Conservation (phyloP, 2,113 vertebrate species). For the Chionomys nivalis region DNA sequence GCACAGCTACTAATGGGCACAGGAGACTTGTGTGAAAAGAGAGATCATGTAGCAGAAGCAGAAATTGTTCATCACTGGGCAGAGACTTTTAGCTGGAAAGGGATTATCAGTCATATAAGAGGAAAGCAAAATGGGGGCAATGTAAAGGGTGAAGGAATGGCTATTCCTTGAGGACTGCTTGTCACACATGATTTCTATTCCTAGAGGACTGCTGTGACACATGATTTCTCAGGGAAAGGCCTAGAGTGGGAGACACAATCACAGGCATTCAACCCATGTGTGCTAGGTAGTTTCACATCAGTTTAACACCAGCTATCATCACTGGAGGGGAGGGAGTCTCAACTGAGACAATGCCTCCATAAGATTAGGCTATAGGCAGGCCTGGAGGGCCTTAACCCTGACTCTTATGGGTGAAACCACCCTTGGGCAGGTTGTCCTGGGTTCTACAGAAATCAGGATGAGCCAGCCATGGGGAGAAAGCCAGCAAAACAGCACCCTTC, state of each 20-base stretch:
- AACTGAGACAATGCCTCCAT: not conserved
- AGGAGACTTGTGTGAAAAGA: not conserved
- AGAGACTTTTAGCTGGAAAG: not conserved
- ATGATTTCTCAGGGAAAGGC: conserved; percentile 5
- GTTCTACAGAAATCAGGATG: not conserved
- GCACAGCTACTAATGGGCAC: not conserved
- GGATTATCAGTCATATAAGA: not conserved
- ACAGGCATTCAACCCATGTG: not conserved
- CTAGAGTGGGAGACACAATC: not conserved
- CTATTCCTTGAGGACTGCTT: not conserved
- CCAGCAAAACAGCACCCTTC: not conserved
- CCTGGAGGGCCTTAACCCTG: not conserved
- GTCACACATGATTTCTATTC: not conserved
- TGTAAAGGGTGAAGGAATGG: not conserved
- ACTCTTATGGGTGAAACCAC: not conserved
- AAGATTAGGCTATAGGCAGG: not conserved
- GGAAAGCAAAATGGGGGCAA: not conserved
- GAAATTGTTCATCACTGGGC: not conserved
- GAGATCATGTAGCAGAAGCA: not conserved
- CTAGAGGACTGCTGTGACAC: not conserved
- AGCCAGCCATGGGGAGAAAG: not conserved
- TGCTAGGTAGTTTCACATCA: not conserved
- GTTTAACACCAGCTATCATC: not conserved
- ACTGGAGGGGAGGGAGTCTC: not conserved
- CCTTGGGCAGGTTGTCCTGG: not conserved